Percentiles rank a stretch among this genome's conserved stretches.
These are phyloP conservation scores for Vanacampus margaritifer DNA, from an alignment of 2,113 vertebrate genomes.

Conservation along the genomic window DNA sequence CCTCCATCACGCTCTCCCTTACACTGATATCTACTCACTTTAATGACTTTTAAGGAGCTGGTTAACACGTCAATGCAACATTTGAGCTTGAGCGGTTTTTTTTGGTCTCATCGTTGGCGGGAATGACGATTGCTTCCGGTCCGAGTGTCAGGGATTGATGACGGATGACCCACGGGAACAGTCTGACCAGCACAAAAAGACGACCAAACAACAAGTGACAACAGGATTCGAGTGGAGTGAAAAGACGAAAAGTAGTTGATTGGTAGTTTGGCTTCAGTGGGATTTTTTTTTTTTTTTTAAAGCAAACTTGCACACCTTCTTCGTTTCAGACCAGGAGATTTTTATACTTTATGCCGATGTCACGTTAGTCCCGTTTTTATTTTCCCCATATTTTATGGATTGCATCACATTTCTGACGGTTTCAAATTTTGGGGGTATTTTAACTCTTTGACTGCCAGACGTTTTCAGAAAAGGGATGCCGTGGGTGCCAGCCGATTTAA, in stretches of 20 bases:
- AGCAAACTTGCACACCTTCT: neutral
- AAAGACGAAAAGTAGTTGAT: neutral
- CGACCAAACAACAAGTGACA: conserved; percentile 6
- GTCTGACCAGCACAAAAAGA: conserved; percentile 66
- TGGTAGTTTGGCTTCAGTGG: neutral
- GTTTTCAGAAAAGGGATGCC: too few relatives aligned
- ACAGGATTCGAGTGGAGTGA: neutral
- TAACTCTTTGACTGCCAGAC: too few relatives aligned
- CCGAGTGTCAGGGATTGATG: conserved; percentile 47
- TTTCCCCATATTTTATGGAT: too few relatives aligned
- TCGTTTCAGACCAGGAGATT: neutral
- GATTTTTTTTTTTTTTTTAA: too few relatives aligned
- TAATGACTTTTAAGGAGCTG: neutral
- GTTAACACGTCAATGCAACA: neutral
- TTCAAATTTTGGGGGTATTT: too few relatives aligned
- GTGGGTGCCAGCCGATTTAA: too few relatives aligned
- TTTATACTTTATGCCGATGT: too few relatives aligned
- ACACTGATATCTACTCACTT: conserved; percentile 47
- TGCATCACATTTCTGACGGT: too few relatives aligned
- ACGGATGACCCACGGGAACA: neutral
- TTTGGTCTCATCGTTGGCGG: conserved; percentile 61
- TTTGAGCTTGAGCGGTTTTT: neutral
- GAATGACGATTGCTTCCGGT: conserved; percentile 75
- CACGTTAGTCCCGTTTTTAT: too few relatives aligned
- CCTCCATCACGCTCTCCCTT: conserved; percentile 10